Evolutionary conservation across 2,797 vertebrate species (phyloP).

Genomic region (Clarias pachynema): DNA sequence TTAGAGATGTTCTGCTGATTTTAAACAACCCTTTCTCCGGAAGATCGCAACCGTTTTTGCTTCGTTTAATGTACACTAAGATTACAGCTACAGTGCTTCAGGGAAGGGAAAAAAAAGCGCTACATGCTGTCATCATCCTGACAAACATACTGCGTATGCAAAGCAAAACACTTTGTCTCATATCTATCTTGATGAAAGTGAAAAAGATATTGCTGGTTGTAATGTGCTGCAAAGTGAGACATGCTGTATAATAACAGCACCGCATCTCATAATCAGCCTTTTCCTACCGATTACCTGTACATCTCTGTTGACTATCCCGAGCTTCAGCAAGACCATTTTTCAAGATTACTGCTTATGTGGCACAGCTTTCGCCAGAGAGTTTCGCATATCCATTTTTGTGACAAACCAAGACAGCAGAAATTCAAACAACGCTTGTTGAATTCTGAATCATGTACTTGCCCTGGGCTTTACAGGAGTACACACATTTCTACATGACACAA

Average conservation of each 20-base stretch:
- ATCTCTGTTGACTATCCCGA: background rate
- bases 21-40: conserved; percentile 41
- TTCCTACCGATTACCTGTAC: conserved; percentile 11
- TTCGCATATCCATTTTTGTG: background rate
- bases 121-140: conserved; percentile 19
- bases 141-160: conserved; percentile 24
- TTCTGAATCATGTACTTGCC: background rate
- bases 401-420: conserved; percentile 31
- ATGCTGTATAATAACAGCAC: conserved; percentile 8
- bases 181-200: conserved; percentile 37
- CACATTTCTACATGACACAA: background rate
- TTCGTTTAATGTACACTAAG: conserved; percentile 52
- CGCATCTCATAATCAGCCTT: conserved; percentile 4
- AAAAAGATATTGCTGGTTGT: conserved; percentile 41
- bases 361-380: background rate
- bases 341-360: background rate
- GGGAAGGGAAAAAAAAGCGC: conserved; percentile 19
- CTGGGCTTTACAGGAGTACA: conserved; percentile 1
- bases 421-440: conserved; percentile 6
- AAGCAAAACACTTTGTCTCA: conserved; percentile 31
- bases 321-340: background rate
- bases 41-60: conserved; percentile 39
- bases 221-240: conserved; percentile 24
- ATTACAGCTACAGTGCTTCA: conserved; percentile 27
- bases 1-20: conserved; percentile 55